A percentile compares a stretch with the other conserved stretches of the same genome.
These are phyloP conservation scores for Acanthosepion pharaonis DNA, from an alignment of 2,888 invertebrate genomes.

Conservation along the genomic window DNA sequence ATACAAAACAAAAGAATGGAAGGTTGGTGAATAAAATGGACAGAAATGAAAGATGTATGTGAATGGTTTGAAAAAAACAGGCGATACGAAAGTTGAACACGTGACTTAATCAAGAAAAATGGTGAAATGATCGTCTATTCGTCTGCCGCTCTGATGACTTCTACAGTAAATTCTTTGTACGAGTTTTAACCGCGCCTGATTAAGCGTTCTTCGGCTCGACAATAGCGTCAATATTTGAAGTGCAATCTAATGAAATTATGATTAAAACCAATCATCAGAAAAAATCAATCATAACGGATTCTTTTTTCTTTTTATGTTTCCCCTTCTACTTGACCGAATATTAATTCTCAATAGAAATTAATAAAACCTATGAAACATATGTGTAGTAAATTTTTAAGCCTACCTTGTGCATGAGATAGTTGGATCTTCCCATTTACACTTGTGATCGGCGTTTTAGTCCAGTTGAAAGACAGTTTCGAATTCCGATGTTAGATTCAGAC, in stretches of 20 bases:
- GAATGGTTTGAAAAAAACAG: background rate
- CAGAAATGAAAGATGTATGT: background rate
- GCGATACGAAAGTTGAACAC: background rate
- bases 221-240: constrained; percentile 14
- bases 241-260: constrained; percentile 2
- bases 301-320: background rate
- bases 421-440: background rate
- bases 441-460: background rate
- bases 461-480: too few species aligned
- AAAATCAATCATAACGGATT: background rate
- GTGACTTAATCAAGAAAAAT: background rate
- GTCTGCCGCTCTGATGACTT: background rate
- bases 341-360: background rate
- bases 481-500: too few species aligned
- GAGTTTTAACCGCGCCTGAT: background rate
- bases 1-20: background rate
- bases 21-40: background rate
- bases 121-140: background rate
- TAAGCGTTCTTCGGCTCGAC: background rate
- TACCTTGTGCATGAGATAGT: too few species aligned
- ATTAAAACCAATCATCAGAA: background rate
- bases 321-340: background rate
- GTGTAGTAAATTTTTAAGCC: background rate
- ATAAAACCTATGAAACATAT: background rate
- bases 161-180: background rate